phyloP scores from a whole-genome alignment of 2,888 invertebrate species.

The Aphodius sticticus region DNA sequence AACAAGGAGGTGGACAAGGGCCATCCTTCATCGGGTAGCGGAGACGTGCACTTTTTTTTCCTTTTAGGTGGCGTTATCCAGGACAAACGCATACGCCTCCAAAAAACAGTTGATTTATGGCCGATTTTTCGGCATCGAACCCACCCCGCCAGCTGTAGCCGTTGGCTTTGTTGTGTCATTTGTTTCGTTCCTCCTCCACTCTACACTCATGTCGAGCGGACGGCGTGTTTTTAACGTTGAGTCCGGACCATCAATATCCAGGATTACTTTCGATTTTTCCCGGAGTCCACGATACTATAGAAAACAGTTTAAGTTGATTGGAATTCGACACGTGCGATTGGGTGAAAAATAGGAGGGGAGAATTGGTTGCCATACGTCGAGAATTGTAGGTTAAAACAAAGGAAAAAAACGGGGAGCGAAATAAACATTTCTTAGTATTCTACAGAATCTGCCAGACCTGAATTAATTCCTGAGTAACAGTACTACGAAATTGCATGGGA shows the following conservation, averaged over 20 bases:
- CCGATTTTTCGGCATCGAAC: constrained; percentile 4
- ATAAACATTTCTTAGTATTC: neutral
- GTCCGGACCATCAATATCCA: constrained; percentile 4
- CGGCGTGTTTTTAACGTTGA: neutral
- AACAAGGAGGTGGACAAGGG: neutral
- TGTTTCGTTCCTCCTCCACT: neutral
- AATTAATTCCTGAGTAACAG: neutral
- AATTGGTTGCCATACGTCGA: neutral
- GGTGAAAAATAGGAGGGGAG: neutral
- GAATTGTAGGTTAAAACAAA: constrained; percentile 4
- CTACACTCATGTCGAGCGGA: neutral
- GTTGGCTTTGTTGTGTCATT: constrained; percentile 4
- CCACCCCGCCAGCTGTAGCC: neutral
- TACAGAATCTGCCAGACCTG: neutral
- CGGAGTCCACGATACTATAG: neutral
- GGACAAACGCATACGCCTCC: neutral
- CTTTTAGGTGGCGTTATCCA: neutral
- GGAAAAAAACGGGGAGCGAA: neutral
- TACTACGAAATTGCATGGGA: neutral
- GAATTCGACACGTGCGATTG: neutral
- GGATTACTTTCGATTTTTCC: constrained; percentile 4
- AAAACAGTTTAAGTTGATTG: neutral
- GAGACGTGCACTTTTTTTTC: neutral
- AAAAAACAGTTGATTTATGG: constrained; percentile 4
- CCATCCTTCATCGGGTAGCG: neutral